phyloP scores from a whole-genome alignment of 2,888 invertebrate genomes.

The Netelia melanura region DNA sequence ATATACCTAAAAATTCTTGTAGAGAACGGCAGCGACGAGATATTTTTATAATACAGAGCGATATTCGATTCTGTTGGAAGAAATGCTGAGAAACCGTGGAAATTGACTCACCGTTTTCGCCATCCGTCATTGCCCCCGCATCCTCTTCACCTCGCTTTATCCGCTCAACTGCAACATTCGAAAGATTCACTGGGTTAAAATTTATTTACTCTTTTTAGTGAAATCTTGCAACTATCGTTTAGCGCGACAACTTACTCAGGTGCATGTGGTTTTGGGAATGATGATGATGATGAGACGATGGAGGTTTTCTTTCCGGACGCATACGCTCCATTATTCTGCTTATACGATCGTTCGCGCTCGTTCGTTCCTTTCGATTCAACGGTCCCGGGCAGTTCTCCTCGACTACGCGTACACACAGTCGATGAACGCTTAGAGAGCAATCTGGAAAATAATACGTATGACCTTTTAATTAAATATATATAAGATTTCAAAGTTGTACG shows the following conservation, averaged over 20 bases:
- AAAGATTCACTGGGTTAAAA: no score
- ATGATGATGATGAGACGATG: slow-evolving; percentile 83
- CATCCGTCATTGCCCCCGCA: slow-evolving; percentile 79
- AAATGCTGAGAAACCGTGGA: slow-evolving; percentile 5
- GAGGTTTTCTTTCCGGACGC: slow-evolving; percentile 85
- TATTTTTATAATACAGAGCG: no score
- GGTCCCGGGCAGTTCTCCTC: slow-evolving; percentile 94
- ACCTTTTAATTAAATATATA: not conserved
- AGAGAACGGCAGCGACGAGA: no score
- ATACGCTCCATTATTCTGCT: slow-evolving; percentile 91
- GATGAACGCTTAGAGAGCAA: slow-evolving; percentile 95
- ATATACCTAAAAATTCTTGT: no score
- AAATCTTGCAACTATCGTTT: not conserved
- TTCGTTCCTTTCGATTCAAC: slow-evolving; percentile 85
- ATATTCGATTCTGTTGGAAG: not conserved
- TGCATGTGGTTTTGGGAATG: slow-evolving; percentile 79
- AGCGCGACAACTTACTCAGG: slow-evolving; percentile 74
- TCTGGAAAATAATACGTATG: slow-evolving; percentile 85
- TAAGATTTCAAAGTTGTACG: not conserved
- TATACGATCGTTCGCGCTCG: slow-evolving; percentile 90
- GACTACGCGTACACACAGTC: slow-evolving; percentile 91
- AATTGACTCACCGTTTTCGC: slow-evolving; percentile 83
- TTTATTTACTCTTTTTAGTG: not conserved
- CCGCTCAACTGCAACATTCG: slow-evolving; percentile 81
- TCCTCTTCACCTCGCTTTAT: slow-evolving; percentile 82